Percentiles rank a stretch among this genome's conserved stretches.
phyloP scores from a whole-genome alignment of 1,140 invertebrate genomes.

The Pteromalus puparum region DNA sequence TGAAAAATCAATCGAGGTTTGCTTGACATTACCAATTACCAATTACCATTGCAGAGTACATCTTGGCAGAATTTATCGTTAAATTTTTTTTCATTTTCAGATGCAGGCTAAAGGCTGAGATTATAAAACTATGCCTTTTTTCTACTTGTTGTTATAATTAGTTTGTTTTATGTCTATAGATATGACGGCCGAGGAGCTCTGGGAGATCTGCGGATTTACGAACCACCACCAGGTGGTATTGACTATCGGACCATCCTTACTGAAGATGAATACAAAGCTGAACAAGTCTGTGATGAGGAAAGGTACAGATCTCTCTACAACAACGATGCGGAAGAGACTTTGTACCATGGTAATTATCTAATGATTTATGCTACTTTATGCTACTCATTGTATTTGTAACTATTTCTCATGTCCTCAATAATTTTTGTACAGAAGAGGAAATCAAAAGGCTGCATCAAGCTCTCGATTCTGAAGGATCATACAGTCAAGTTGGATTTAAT shows the following conservation, averaged over 20 bases:
- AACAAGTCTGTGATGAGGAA: slow-evolving; percentile 93
- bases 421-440: slow-evolving; percentile 86
- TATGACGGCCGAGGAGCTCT: slow-evolving; percentile 96
- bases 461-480: slow-evolving; percentile 80
- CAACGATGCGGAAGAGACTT: slow-evolving; percentile 89
- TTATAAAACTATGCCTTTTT: slow-evolving; percentile 30
- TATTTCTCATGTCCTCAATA: neutral
- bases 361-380: neutral
- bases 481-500: slow-evolving; percentile 88
- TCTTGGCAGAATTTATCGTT: slow-evolving; percentile 35
- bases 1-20: neutral
- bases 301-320: slow-evolving; percentile 90
- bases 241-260: slow-evolving; percentile 82
- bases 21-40: neutral
- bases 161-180: slow-evolving; percentile 78
- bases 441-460: slow-evolving; percentile 89
- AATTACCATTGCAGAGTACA: slow-evolving; percentile 7
- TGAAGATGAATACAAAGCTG: slow-evolving; percentile 87
- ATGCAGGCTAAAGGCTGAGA: slow-evolving; percentile 52
- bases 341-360: slow-evolving; percentile 84
- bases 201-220: slow-evolving; percentile 84
- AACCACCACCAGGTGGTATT: slow-evolving; percentile 84
- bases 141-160: slow-evolving; percentile 58
- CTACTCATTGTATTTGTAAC: neutral
- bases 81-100: slow-evolving; percentile 51